Conservation (phyloP, 2,113 vertebrate genomes). For the Hystrix brachyura region DNA sequence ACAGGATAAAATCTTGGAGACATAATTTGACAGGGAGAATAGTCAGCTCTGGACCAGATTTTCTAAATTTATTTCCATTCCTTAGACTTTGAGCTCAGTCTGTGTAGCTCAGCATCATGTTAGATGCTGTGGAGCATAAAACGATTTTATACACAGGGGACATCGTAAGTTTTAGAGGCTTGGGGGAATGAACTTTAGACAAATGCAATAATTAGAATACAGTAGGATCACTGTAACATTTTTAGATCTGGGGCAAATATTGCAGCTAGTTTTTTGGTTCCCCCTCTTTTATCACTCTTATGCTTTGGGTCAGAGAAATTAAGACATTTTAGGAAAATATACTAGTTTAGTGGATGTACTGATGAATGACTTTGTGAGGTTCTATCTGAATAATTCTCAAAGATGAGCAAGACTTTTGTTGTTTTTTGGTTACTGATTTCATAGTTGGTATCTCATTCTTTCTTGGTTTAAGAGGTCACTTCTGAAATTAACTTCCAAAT, state of each 20-base stretch:
- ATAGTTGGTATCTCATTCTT: background rate
- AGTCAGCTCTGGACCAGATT: background rate
- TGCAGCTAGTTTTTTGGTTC: background rate
- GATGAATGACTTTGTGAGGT: background rate
- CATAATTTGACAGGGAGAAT: conserved; percentile 64
- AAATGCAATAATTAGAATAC: conserved; percentile 47
- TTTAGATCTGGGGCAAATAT: conserved; percentile 36
- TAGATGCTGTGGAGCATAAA: background rate
- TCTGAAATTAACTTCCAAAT: background rate
- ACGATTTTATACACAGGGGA: background rate
- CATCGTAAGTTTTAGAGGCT: background rate
- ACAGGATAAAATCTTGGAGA: conserved; percentile 64
- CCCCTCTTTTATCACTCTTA: background rate
- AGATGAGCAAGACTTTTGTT: background rate
- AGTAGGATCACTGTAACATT: background rate
- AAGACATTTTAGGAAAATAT: background rate
- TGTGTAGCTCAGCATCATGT: background rate
- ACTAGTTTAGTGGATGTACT: background rate
- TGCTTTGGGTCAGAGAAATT: background rate
- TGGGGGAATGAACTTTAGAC: background rate
- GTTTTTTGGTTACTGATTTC: conserved; percentile 11
- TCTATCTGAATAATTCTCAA: conserved; percentile 13
- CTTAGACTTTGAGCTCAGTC: background rate
- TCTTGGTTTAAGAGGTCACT: background rate
- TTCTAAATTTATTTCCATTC: conserved; percentile 66